Evolutionary conservation across 1,140 invertebrate species (phyloP), one percentile per base, ranked within the genome.

Genomic region (Tetramorium simillimum): DNA sequence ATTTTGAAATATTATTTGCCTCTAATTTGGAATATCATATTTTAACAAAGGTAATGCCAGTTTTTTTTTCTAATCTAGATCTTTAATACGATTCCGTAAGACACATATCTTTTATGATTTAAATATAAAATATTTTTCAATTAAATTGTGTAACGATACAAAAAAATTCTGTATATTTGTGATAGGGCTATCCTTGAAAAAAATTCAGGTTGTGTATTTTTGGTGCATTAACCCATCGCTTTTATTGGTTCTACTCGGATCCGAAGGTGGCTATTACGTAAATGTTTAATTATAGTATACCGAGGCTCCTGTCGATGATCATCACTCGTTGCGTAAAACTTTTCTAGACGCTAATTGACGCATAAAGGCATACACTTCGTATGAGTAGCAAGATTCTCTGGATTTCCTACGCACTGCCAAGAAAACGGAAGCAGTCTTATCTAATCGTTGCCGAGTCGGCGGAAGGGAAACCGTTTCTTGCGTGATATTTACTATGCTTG

Each of bases 391-490:
- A 46, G 12, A 58, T 10, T 73, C 40, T 60, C 18, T 37, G 2
- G 40, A 46, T 73, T 84, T 73, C 18, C 28, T 84, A 70, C 21
- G 69, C 67, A 49, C 24, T n/a, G 28, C 43, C 40, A 84, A 84
- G 80, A 84, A 84, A 84, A 84, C 80, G 80, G 80, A 84, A 84
- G 69, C 18, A 43, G 69, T 49, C 40, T 73, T 84, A 84, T 84
- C 80, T 84, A 84, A 84, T 84, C 69, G 53, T 46, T 46, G 40
- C 53, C 80, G 77, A 69, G 77, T 70, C 28, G 53, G 40, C 80
- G 80, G 53, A 82, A 82, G 40, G 53, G 18, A 73, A 84, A 84
- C 53, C 3, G 53, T 75, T 75, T 62, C 80, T 75, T 75, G 80
- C 69, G n/a, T 28, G 80, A 24, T 81, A 56, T 81, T 81, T 84